Evolutionary conservation across 1,140 invertebrate genomes (phyloP), one percentile per base, ranked within the genome.

Genomic region (Drosophila ohnishii): DNA sequence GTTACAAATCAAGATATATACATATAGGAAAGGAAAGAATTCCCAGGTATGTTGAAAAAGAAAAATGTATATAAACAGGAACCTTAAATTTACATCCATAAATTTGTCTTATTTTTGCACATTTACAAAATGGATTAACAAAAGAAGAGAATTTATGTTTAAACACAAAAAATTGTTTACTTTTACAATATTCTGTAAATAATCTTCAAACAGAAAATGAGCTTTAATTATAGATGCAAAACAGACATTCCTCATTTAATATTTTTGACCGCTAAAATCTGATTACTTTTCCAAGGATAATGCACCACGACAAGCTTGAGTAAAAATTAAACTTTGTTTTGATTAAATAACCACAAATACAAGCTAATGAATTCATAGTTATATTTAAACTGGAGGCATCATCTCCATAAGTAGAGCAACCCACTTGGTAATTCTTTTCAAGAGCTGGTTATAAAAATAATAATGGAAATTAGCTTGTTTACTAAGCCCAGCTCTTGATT

Each of bases 401-500:
- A 64, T 6, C 13, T 34, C 4, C 51, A 67, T 35, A 42, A 51
- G 19, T 67, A 42, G 25, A 22, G 9, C 30, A 8, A 34, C 14
- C 10, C 37, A 28, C 48, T 30, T 19, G 4, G 51, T 40, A 39
- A 39, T 56, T 39, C 34, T 13, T 16, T 30, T 63, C 10, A 42
- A 57, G 53, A 63, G 37, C 39, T 44, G 25, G 25, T 13, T 34
- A 64, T 64, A 64, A 58, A 32, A 64, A 42, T 34, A 58, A 39
- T 16, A 58, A 50, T 16, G 30, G 25, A 10, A 51, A 40, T 19
- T 22, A 32, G 11, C 44, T 50, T 64, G 45, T 67, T 67, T 64
- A 65, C 47, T 65, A 53, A 69, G 47, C 63, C 47, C 28, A 25
- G 6, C 37, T 44, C 30, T 28, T 67, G 44, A 64, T 71, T 37